A percentile compares a stretch with the other conserved stretches of the same genome.
These are phyloP conservation scores for Discoglossus pictus DNA, from an alignment of 2,797 vertebrate species.

Conservation along the genomic window DNA sequence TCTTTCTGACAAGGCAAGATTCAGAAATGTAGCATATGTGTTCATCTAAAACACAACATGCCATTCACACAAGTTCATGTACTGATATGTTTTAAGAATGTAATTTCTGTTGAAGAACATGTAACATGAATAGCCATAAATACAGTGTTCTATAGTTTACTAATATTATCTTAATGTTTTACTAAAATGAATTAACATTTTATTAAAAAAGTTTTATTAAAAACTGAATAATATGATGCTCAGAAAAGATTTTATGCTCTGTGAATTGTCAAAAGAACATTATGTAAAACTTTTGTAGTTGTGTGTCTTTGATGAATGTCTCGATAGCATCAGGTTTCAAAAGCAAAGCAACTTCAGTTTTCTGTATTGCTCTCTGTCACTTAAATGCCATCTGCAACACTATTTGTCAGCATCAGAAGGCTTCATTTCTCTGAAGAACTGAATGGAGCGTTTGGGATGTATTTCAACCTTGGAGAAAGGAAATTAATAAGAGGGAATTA, in stretches of 20 bases:
- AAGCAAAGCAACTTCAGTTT: constrained; percentile 38
- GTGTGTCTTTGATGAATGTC: constrained; percentile 50
- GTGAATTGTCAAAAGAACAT: constrained; percentile 44
- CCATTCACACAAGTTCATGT: too few relatives aligned
- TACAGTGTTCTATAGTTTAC: constrained; percentile 2
- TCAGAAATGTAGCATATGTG: too few relatives aligned
- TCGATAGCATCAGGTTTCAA: constrained; percentile 46
- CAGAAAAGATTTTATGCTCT: constrained; percentile 17
- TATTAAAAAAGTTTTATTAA: constrained; percentile 28
- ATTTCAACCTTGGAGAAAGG: constrained; percentile 23
- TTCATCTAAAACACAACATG: too few relatives aligned
- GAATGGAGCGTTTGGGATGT: background rate
- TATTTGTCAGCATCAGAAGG: constrained; percentile 45
- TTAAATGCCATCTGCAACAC: constrained; percentile 44
- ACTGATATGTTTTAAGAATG: too few relatives aligned
- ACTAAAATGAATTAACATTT: too few relatives aligned
- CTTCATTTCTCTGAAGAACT: constrained; percentile 21
- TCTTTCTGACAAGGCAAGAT: too few relatives aligned
- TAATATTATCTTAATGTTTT: constrained; percentile 11
- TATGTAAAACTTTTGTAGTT: constrained; percentile 45
- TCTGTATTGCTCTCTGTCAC: constrained; percentile 31
- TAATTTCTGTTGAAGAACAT: too few relatives aligned
- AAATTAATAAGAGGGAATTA: constrained; percentile 37
- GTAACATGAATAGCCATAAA: background rate
- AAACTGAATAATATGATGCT: constrained; percentile 11